Conservation (phyloP, 2,113 vertebrate genomes). For the Rostratula benghalensis region DNA sequence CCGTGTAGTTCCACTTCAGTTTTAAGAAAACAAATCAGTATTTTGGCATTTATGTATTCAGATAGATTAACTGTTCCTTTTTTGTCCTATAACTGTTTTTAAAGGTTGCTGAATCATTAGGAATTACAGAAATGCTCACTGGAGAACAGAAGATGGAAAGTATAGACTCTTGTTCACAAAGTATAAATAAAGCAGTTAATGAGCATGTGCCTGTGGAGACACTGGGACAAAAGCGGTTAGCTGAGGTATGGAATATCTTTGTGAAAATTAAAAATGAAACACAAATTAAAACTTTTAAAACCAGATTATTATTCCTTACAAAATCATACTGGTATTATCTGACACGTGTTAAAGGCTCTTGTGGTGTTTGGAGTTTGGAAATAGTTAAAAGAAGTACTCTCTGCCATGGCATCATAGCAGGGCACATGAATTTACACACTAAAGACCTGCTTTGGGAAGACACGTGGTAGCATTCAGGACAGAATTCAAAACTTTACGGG, state of each 20-base stretch:
- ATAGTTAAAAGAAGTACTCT: not conserved
- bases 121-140: conserved; percentile 66
- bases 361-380: not conserved
- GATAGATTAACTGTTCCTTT: not conserved
- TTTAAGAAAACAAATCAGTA: not conserved
- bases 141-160: not conserved
- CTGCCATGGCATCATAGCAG: not conserved
- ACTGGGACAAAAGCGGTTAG: conserved; percentile 33
- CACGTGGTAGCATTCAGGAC: not conserved
- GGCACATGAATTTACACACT: not conserved
- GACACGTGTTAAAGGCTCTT: not conserved
- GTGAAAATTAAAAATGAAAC: not conserved
- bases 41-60: not conserved
- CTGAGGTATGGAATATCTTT: conserved; percentile 59
- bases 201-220: not conserved
- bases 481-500: not conserved
- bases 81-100: not conserved
- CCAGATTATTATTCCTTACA: not conserved
- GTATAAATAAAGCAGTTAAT: not conserved
- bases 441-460: not conserved
- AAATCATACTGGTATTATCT: too few relatives aligned
- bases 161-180: not conserved
- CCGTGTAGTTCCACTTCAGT: not conserved
- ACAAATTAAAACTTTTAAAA: not conserved
- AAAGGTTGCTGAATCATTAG: conserved; percentile 79